Evolutionary conservation across 1,140 invertebrate species (phyloP).

Genomic region (Thaumatotibia leucotreta): DNA sequence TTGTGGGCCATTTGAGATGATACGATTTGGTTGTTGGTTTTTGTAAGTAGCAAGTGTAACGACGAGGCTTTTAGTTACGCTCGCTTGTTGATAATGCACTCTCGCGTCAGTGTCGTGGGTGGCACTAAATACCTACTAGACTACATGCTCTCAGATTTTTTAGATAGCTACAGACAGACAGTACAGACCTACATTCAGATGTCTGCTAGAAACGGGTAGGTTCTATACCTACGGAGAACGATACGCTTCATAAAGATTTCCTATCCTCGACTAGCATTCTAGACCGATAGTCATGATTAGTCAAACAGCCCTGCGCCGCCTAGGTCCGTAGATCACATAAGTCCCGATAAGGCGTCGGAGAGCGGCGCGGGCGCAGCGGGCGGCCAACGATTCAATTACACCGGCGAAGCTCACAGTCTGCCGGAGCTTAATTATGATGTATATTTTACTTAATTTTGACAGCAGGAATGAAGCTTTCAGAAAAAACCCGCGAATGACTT

Average conservation of each 20-base stretch:
- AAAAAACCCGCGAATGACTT: not conserved
- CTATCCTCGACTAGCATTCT: not conserved
- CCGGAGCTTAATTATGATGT: not conserved
- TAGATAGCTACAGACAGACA: not conserved
- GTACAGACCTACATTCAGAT: too few species aligned
- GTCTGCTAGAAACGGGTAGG: too few species aligned
- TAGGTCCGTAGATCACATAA: not conserved
- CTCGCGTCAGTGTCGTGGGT: not conserved
- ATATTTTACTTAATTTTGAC: slow-evolving; percentile 2
- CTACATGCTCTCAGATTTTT: not conserved
- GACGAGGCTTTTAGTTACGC: not conserved
- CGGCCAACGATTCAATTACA: not conserved
- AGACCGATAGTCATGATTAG: not conserved
- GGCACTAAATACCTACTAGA: not conserved
- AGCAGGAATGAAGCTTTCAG: not conserved
- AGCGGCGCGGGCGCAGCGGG: not conserved
- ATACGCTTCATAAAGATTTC: too few species aligned
- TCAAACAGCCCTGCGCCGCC: not conserved
- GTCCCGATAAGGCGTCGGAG: not conserved
- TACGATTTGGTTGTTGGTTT: slow-evolving; percentile 6
- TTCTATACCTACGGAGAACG: too few species aligned
- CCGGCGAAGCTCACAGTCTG: not conserved
- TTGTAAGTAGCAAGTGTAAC: not conserved
- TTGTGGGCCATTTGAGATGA: slow-evolving; percentile 1
- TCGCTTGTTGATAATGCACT: not conserved